Percentiles rank a stretch among this genome's conserved stretches.
Conservation (phyloP, 2,888 invertebrate genomes). For the Trachelus iudaicus region DNA sequence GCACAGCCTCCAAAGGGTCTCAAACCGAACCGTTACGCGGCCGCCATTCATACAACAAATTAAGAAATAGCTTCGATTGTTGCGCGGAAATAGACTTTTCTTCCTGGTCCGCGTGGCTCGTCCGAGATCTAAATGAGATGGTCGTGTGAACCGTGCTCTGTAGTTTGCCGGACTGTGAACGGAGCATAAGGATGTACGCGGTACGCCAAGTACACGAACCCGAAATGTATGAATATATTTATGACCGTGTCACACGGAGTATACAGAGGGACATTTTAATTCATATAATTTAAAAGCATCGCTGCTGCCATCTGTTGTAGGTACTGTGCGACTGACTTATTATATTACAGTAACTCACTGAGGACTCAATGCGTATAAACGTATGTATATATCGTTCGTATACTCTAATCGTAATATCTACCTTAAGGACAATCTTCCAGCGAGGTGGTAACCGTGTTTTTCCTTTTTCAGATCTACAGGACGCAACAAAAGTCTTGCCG, state of each 20-base stretch:
- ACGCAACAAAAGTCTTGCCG: not conserved
- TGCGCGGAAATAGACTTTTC: constrained; percentile 7
- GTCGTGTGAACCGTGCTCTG: not conserved
- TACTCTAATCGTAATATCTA: not conserved
- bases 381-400: not conserved
- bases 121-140: not conserved
- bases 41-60: constrained; percentile 6
- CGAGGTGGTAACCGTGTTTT: not conserved
- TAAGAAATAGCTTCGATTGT: constrained; percentile 40
- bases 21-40: constrained; percentile 7
- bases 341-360: not conserved
- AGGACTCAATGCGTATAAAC: not conserved
- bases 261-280: not conserved
- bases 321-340: not conserved
- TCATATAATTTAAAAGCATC: not conserved
- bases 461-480: not conserved
- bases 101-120: not conserved
- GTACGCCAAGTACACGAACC: not conserved
- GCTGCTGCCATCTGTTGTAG: not conserved
- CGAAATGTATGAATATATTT: not conserved
- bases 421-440: not conserved
- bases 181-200: not conserved
- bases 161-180: not conserved
- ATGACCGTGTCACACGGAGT: not conserved
- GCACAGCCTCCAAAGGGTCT: not conserved